Percentiles rank a stretch among this genome's conserved stretches.
These are phyloP conservation scores for Felis chaus DNA, from an alignment of 2,113 vertebrate genomes.

Conservation along the genomic window DNA sequence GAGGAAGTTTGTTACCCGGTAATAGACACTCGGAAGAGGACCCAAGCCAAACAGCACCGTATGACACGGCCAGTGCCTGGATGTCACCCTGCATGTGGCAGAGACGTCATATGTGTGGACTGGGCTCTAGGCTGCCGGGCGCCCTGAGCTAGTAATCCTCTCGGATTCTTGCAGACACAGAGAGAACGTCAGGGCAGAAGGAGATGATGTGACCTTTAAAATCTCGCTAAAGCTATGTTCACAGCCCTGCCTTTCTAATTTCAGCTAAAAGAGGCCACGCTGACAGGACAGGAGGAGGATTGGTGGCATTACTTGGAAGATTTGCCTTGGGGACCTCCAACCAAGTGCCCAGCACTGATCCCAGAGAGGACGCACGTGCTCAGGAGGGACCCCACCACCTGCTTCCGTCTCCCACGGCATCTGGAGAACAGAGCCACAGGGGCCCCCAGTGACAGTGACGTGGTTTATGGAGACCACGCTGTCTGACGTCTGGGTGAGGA, in stretches of 20 bases:
- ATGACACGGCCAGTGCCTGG: fast-evolving
- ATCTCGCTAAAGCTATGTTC: fast-evolving
- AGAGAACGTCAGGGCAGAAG: not conserved
- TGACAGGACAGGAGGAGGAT: not conserved
- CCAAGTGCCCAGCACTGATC: fast-evolving
- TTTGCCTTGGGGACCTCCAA: too few relatives aligned
- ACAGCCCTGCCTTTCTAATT: not conserved
- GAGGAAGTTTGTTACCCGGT: too few relatives aligned
- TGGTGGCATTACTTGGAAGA: not conserved
- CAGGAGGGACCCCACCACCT: not conserved
- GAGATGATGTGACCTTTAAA: not conserved
- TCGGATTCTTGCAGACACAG: too few relatives aligned
- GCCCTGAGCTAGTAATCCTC: too few relatives aligned
- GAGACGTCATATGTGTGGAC: fast-evolving
- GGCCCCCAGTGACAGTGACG: fast-evolving
- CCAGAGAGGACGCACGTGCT: not conserved
- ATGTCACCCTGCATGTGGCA: fast-evolving
- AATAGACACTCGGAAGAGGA: fast-evolving
- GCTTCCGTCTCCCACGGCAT: not conserved
- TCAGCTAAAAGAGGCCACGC: not conserved
- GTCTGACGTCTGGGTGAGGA: not conserved
- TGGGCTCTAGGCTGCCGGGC: not conserved
- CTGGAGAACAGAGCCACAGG: not conserved
- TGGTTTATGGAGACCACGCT: fast-evolving
- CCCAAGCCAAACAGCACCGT: fast-evolving